Conservation (phyloP, 1,140 invertebrate genomes). For the Microvelia longipes region DNA sequence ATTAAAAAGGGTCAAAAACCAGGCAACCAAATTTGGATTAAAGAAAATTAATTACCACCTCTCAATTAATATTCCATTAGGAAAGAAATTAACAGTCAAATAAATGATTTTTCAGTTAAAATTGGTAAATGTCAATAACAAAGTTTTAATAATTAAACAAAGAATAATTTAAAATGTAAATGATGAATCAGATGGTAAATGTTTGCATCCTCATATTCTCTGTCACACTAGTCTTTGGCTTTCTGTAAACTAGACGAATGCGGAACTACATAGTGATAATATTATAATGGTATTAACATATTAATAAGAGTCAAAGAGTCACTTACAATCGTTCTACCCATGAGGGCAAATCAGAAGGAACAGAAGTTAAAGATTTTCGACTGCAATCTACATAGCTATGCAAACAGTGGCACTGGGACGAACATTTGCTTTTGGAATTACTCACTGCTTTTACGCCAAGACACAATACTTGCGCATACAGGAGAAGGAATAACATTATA, state of each 20-base stretch:
- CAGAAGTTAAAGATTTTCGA: slow-evolving; percentile 1
- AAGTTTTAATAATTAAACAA: not conserved
- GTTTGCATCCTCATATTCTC: not conserved
- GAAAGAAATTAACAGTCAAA: too few relatives aligned
- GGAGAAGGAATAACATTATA: not conserved
- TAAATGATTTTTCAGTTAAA: too few relatives aligned
- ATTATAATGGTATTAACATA: too few relatives aligned
- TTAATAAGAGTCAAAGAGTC: not conserved
- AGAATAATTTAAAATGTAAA: not conserved
- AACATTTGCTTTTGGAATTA: slow-evolving; percentile 1
- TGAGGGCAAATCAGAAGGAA: slow-evolving; percentile 8
- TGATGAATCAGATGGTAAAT: not conserved
- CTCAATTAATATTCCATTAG: too few relatives aligned
- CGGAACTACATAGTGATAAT: too few relatives aligned
- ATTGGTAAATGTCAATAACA: not conserved
- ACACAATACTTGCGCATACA: not conserved
- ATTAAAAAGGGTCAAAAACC: too few relatives aligned
- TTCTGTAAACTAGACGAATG: too few relatives aligned
- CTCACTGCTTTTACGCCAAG: not conserved
- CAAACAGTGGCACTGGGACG: slow-evolving; percentile 9
- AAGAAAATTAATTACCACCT: too few relatives aligned
- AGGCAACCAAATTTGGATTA: too few relatives aligned
- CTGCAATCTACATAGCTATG: slow-evolving; percentile 13
- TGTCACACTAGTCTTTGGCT: too few relatives aligned
- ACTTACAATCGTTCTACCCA: slow-evolving; percentile 14